Evolutionary conservation across 2,888 invertebrate species (phyloP).

Genomic region (Eupithecia subfuscata): DNA sequence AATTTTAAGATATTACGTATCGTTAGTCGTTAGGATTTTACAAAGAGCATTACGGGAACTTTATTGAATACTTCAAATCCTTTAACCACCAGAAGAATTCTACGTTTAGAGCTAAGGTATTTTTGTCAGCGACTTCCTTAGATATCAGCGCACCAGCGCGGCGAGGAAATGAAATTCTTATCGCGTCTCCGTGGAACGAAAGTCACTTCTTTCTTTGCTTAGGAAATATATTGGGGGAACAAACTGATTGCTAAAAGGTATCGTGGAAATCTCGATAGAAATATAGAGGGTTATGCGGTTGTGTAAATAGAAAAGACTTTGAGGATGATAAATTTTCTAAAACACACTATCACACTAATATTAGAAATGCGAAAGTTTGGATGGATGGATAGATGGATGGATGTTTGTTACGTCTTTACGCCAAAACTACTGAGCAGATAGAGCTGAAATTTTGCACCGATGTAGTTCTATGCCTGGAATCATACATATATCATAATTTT

Average conservation of each 20-base stretch:
- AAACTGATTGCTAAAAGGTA: slow-evolving; percentile 76
- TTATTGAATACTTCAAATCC: slow-evolving; percentile 2
- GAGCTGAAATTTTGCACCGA: no score
- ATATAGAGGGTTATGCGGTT: slow-evolving; percentile 46
- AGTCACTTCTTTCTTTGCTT: slow-evolving; percentile 77
- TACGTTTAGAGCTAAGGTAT: slow-evolving; percentile 78
- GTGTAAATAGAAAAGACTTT: slow-evolving; percentile 11
- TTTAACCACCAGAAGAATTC: slow-evolving; percentile 66
- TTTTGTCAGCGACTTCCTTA: slow-evolving; percentile 80
- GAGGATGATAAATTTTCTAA: neutral
- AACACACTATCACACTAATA: no score
- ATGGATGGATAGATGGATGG: no score
- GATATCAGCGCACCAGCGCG: slow-evolving; percentile 73
- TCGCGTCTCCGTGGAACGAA: slow-evolving; percentile 77
- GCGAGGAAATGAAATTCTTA: slow-evolving; percentile 85
- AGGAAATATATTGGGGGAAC: slow-evolving; percentile 78
- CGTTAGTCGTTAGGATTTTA: no score
- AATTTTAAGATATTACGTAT: no score
- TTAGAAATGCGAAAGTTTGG: no score
- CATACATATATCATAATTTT: no score
- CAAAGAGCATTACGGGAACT: neutral
- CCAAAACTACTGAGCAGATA: no score
- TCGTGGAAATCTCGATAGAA: slow-evolving; percentile 66
- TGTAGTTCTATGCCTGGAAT: no score
- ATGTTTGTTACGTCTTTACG: no score